Conservation (phyloP, 2,888 invertebrate genomes). For the Scrobipalpa atriplicella region DNA sequence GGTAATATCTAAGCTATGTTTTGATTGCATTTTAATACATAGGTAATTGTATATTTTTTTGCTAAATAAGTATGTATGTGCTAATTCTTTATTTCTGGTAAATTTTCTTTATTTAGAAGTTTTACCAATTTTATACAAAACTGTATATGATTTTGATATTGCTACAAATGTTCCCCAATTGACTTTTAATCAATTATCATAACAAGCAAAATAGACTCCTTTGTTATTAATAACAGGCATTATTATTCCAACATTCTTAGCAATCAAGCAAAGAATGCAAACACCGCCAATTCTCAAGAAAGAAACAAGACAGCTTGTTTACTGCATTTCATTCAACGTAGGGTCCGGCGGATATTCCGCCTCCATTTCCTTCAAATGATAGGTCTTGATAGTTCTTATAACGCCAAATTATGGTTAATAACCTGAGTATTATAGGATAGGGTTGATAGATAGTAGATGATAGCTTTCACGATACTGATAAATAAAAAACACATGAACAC, state of each 20-base stretch:
- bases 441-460: too few relatives aligned
- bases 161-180: too few relatives aligned
- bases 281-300: neutral
- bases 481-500: too few relatives aligned
- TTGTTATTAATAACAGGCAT: neutral
- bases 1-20: neutral
- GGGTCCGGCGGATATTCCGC: neutral
- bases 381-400: neutral
- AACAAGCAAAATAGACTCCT: neutral
- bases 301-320: conserved; percentile 6
- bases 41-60: too few relatives aligned
- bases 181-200: too few relatives aligned
- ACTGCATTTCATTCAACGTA: conserved; percentile 1
- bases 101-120: too few relatives aligned
- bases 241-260: neutral
- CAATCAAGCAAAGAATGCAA: neutral
- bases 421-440: neutral
- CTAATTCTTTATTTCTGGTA: too few relatives aligned
- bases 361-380: conserved; percentile 2
- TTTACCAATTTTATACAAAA: too few relatives aligned
- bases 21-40: too few relatives aligned
- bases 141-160: too few relatives aligned
- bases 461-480: too few relatives aligned
- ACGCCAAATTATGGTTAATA: conserved; percentile 5
- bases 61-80: too few relatives aligned